phyloP scores from a whole-genome alignment of 35 echinoderm and acorn worm species.

The Anneissia japonica region DNA sequence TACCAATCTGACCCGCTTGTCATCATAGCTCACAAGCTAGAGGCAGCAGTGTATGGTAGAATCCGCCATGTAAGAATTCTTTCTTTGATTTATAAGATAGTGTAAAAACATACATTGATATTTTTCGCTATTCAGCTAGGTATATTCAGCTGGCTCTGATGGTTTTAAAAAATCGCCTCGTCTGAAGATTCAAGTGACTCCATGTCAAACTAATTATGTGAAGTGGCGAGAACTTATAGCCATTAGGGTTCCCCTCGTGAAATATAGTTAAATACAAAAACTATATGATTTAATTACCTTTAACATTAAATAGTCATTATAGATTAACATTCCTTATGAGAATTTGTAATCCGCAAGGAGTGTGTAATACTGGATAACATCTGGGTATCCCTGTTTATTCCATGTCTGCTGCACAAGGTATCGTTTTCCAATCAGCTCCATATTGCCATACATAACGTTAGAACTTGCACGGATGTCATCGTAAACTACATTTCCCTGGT shows the following conservation, averaged over 20 bases:
- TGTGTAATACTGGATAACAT: not conserved
- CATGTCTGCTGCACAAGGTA: not conserved
- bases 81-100: too few relatives aligned
- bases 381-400: not conserved
- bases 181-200: too few relatives aligned
- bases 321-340: not conserved
- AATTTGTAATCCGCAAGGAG: not conserved
- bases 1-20: slow-evolving; percentile 74
- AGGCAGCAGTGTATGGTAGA: slow-evolving; percentile 74
- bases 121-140: too few relatives aligned
- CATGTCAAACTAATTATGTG: too few relatives aligned
- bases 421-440: not conserved
- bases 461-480: not conserved
- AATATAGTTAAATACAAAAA: too few relatives aligned
- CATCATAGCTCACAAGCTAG: slow-evolving; percentile 45
- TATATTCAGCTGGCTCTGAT: too few relatives aligned
- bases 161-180: too few relatives aligned
- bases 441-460: not conserved
- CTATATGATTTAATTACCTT: too few relatives aligned
- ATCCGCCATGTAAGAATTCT: slow-evolving; percentile 55
- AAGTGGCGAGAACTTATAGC: too few relatives aligned
- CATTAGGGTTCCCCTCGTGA: too few relatives aligned
- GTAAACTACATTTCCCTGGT: not conserved
- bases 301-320: too few relatives aligned
- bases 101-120: too few relatives aligned